Evolutionary conservation across 2,113 vertebrate genomes (phyloP).

Genomic region (Leucopternis melanops): DNA sequence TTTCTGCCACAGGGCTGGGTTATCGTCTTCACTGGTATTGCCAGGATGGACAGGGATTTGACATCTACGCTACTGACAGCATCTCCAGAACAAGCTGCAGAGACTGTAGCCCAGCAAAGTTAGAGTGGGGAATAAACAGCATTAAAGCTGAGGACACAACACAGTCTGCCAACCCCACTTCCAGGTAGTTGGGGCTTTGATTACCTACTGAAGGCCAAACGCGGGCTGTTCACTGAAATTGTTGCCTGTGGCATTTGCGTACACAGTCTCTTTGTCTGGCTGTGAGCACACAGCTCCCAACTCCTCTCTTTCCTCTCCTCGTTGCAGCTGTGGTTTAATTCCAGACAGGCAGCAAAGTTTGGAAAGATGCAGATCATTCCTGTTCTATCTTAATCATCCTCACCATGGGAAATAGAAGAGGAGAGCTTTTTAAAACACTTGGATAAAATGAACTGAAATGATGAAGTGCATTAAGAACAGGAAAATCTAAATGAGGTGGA

Average conservation of each 20-base stretch:
- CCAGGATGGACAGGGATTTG: neutral
- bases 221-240: neutral
- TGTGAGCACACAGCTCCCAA: neutral
- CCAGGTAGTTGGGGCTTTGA: neutral
- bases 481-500: conserved; percentile 60
- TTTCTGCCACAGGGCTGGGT: neutral
- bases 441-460: conserved; percentile 34
- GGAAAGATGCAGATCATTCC: conserved; percentile 46
- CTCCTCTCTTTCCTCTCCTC: neutral
- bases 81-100: neutral
- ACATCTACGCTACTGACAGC: neutral
- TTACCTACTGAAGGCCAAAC: neutral
- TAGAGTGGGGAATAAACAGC: fast-evolving
- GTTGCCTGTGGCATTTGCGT: neutral
- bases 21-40: neutral
- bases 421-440: conserved; percentile 29
- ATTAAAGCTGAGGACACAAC: neutral
- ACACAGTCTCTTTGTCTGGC: neutral
- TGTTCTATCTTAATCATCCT: conserved; percentile 43
- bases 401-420: conserved; percentile 42
- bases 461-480: conserved; percentile 38
- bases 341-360: conserved; percentile 53
- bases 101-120: neutral
- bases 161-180: neutral
- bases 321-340: neutral